phyloP scores from a whole-genome alignment of 2,113 vertebrate species.

The Talpa occidentalis region DNA sequence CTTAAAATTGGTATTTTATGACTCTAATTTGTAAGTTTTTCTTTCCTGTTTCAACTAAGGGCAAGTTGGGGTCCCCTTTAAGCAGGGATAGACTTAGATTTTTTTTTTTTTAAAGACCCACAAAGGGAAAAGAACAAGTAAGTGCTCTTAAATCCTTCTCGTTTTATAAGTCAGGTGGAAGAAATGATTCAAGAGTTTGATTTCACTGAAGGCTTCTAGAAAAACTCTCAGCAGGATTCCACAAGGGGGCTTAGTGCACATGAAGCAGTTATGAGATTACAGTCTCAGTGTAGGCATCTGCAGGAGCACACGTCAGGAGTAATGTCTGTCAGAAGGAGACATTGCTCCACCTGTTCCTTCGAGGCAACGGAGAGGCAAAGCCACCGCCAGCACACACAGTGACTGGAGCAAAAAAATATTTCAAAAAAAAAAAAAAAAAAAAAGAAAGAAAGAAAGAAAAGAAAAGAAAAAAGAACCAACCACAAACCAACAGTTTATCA shows the following conservation, averaged over 20 bases:
- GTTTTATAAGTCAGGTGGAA: not conserved
- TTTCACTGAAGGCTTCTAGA: conserved; percentile 79
- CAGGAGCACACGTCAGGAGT: conserved; percentile 88
- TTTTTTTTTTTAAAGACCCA: conserved; percentile 4
- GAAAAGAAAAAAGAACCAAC: conserved; percentile 84
- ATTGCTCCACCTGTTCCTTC: conserved; percentile 89
- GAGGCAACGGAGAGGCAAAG: conserved; percentile 90
- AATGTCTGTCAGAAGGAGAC: conserved; percentile 87
- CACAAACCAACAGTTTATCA: conserved; percentile 89
- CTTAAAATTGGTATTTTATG: conserved; percentile 58
- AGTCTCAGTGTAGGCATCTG: conserved; percentile 89
- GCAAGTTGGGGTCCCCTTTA: conserved; percentile 59
- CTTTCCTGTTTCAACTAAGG: conserved; percentile 57
- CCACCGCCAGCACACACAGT: conserved; percentile 89
- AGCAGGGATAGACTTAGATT: not conserved
- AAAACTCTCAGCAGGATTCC: conserved; percentile 95
- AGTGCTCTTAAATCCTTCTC: conserved; percentile 59
- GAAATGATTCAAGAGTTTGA: not conserved
- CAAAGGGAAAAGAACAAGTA: not conserved
- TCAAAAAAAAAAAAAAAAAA: conserved; percentile 74
- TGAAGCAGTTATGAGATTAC: conserved; percentile 93
- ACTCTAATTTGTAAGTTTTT: conserved; percentile 64
- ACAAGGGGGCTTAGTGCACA: conserved; percentile 93
- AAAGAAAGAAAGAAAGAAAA: no score
- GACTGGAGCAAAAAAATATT: conserved; percentile 85